Evolutionary conservation across 2,113 vertebrate genomes (phyloP).

Genomic region (Gobio gobio): DNA sequence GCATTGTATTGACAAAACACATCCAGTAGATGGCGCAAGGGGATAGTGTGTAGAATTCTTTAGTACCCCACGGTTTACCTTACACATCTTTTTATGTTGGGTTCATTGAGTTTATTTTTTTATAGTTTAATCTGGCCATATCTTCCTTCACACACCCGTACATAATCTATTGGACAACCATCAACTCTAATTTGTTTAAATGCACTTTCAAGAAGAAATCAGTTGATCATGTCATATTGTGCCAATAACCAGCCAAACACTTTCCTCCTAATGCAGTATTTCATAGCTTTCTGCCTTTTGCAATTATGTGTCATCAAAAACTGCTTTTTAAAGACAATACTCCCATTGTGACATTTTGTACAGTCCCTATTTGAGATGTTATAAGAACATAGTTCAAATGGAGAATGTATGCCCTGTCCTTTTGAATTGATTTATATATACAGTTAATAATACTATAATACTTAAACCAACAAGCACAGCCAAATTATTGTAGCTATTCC

Average conservation of each 20-base stretch:
- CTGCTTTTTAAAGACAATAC: background rate
- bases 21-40: conserved; percentile 68
- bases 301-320: background rate
- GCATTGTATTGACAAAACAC: background rate
- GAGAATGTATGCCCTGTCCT: background rate
- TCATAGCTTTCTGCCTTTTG: background rate
- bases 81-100: background rate
- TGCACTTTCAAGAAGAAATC: background rate
- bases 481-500: background rate
- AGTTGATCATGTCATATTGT: background rate
- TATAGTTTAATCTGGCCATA: background rate
- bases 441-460: no score
- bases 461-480: background rate
- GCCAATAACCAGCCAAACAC: background rate
- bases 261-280: background rate
- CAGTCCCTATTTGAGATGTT: background rate
- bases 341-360: background rate
- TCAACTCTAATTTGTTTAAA: background rate
- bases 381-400: background rate
- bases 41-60: conserved; percentile 25
- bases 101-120: background rate
- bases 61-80: background rate
- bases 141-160: background rate
- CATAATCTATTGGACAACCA: background rate
- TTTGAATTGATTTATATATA: background rate